A percentile compares a stretch with the other conserved stretches of the same genome.
phyloP scores from a whole-genome alignment of 2,888 invertebrate genomes.

The Tinea semifulvella region DNA sequence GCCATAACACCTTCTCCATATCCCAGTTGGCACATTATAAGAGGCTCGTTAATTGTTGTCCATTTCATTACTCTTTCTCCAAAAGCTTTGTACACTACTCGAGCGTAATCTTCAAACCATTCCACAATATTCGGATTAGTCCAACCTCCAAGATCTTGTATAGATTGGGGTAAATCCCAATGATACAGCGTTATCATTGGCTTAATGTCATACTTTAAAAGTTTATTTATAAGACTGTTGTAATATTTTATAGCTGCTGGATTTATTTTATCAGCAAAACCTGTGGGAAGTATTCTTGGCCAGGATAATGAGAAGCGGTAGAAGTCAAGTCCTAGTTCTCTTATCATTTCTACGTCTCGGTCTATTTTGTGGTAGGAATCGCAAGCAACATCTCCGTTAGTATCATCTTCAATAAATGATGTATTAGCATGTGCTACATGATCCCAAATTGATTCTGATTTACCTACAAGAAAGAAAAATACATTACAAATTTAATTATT shows the following conservation, averaged over 20 bases:
- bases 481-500: not conserved
- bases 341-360: conserved; percentile 27
- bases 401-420: conserved; percentile 26
- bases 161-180: conserved; percentile 34
- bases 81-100: conserved; percentile 47
- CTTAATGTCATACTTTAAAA: conserved; percentile 8
- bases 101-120: conserved; percentile 58
- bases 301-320: conserved; percentile 16
- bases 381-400: conserved; percentile 32
- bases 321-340: conserved; percentile 13
- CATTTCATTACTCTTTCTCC: conserved; percentile 63
- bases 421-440: conserved; percentile 33
- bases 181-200: conserved; percentile 26
- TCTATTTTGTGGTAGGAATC: conserved; percentile 31
- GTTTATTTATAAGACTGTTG: conserved; percentile 13
- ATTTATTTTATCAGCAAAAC: conserved; percentile 12
- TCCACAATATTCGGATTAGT: conserved; percentile 33
- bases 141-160: conserved; percentile 29
- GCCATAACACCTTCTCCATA: conserved; percentile 22
- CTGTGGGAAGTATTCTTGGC: conserved; percentile 15
- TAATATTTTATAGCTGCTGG: conserved; percentile 14
- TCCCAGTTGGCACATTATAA: conserved; percentile 13
- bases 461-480: conserved; percentile 15
- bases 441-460: conserved; percentile 31
- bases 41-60: conserved; percentile 71